Conservation (phyloP, 2,113 vertebrate species). For the Hymenochirus boettgeri region DNA sequence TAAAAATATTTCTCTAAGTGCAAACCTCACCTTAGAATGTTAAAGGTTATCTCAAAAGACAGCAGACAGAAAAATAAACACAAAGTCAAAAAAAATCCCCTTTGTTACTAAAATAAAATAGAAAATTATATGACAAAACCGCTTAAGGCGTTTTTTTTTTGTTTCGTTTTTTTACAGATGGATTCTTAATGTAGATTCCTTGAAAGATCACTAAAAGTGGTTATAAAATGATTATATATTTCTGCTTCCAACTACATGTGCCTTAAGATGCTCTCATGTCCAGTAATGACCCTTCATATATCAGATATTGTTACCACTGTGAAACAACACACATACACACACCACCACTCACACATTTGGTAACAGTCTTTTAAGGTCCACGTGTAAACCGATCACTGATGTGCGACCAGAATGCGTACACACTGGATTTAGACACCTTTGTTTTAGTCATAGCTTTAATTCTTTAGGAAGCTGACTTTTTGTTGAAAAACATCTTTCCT, state of each 20-base stretch:
- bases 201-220: constrained; percentile 4
- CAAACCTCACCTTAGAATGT: no score
- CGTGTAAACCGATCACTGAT: constrained; percentile 5
- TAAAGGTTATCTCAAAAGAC: no score
- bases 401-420: constrained; percentile 14
- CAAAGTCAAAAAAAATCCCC: no score
- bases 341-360: constrained; percentile 23
- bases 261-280: not conserved
- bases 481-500: constrained; percentile 69
- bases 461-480: constrained; percentile 72
- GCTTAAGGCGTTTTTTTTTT: no score
- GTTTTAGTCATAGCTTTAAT: not conserved
- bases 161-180: no score
- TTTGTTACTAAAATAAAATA: no score
- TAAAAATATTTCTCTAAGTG: no score
- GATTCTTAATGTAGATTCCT: constrained; percentile 2
- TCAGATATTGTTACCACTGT: constrained; percentile 21
- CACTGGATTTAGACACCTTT: constrained; percentile 42
- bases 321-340: constrained; percentile 40
- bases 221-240: not conserved
- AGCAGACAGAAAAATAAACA: no score
- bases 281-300: not conserved
- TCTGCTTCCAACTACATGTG: not conserved
- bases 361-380: constrained; percentile 27
- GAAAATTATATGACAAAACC: no score